Conservation (phyloP, 53 echinoderm and acorn worm species). For the Mesocentrotus franciscanus region DNA sequence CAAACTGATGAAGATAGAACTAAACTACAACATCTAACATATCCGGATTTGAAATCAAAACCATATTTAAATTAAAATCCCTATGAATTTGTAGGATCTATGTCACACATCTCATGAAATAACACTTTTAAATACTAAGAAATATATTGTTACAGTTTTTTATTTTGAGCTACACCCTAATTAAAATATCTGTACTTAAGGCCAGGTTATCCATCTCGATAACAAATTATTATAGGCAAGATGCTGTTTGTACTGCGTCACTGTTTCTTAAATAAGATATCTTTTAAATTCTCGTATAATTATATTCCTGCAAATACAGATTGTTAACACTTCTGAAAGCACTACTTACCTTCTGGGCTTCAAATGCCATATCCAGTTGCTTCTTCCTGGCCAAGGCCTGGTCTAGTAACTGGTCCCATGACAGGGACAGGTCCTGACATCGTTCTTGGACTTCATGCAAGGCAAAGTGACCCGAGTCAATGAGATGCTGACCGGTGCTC, state of each 20-base stretch:
- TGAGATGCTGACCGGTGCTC: slow-evolving; percentile 75
- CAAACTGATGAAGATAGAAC: not conserved
- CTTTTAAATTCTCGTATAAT: not conserved
- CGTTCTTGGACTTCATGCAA: slow-evolving; percentile 74
- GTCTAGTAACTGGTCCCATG: slow-evolving; percentile 84
- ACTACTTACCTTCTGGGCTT: slow-evolving; percentile 81
- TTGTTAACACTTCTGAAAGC: not conserved
- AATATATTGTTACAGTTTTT: too few relatives aligned
- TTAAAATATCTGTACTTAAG: too few relatives aligned
- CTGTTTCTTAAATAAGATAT: too few relatives aligned
- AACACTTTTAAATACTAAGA: too few relatives aligned
- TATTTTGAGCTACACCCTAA: too few relatives aligned
- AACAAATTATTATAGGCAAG: too few relatives aligned
- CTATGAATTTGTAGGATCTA: not conserved
- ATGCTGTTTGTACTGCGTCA: too few relatives aligned
- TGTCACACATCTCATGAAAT: too few relatives aligned
- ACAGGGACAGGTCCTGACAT: slow-evolving; percentile 76
- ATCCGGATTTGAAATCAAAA: not conserved
- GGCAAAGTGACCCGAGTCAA: slow-evolving; percentile 79
- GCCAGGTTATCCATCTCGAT: too few relatives aligned
- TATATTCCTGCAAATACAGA: not conserved
- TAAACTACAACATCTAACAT: not conserved
- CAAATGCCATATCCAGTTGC: slow-evolving; percentile 79
- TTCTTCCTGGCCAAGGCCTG: slow-evolving; percentile 76
- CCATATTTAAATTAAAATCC: not conserved